A percentile compares a stretch with the other conserved stretches of the same genome.
These are phyloP conservation scores for Bicyclus anynana DNA, from an alignment of 1,140 invertebrate species.

Conservation along the genomic window DNA sequence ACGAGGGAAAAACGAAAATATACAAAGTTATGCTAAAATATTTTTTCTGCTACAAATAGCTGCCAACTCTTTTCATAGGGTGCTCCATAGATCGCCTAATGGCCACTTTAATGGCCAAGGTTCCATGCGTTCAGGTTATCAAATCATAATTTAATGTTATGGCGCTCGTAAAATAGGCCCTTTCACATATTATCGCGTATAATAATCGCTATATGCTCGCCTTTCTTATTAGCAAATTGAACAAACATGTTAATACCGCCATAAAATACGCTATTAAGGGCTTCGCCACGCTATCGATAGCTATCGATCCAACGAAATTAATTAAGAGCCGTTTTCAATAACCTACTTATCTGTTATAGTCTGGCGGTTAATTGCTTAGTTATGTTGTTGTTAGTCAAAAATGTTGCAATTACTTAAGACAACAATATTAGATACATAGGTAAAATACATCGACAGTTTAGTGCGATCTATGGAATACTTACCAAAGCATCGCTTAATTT, in stretches of 20 bases:
- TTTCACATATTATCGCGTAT: constrained; percentile 15
- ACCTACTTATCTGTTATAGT: too few species aligned
- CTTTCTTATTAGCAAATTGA: constrained; percentile 14
- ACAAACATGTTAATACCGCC: constrained; percentile 7
- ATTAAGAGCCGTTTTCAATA: not conserved
- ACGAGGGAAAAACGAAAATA: not conserved
- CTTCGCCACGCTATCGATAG: not conserved
- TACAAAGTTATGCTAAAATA: not conserved
- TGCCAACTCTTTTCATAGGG: constrained; percentile 10
- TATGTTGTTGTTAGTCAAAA: too few species aligned
- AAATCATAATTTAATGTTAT: constrained; percentile 28
- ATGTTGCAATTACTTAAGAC: too few species aligned
- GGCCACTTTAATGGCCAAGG: constrained; percentile 14
- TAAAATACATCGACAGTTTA: too few species aligned
- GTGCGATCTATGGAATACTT: too few species aligned
- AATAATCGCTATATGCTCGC: constrained; percentile 11
- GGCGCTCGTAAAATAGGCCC: constrained; percentile 15
- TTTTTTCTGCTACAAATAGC: not conserved
- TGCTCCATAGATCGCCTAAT: constrained; percentile 13
- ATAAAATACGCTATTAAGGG: constrained; percentile 2
- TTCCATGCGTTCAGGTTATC: constrained; percentile 23
- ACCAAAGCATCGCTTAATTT: too few species aligned
- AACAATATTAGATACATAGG: too few species aligned
- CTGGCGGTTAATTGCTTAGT: too few species aligned
- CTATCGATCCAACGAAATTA: not conserved